Conservation (phyloP, 2,888 invertebrate genomes). For the Dinocampus coccinellae region DNA sequence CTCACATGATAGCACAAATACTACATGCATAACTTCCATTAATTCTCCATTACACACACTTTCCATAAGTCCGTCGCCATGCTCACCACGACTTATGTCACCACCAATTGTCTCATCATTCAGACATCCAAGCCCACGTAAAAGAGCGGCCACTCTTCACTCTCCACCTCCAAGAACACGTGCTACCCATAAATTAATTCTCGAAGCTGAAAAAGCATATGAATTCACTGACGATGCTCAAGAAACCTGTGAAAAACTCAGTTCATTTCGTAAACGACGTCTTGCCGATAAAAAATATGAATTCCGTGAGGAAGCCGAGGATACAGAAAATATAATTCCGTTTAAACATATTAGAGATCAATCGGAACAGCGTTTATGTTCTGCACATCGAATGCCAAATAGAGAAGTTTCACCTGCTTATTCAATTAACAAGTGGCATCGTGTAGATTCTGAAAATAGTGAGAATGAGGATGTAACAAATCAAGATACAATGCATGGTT, state of each 20-base stretch:
- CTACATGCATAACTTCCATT: constrained; percentile 55
- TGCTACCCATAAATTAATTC: constrained; percentile 62
- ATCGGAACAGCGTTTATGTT: constrained; percentile 58
- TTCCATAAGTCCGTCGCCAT: constrained; percentile 62
- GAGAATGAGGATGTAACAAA: constrained; percentile 64
- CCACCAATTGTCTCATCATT: constrained; percentile 57
- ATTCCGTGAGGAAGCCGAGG: constrained; percentile 82
- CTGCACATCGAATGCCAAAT: constrained; percentile 55
- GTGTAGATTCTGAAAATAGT: constrained; percentile 63
- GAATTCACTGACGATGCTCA: constrained; percentile 88
- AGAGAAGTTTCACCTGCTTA: constrained; percentile 61
- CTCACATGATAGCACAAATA: constrained; percentile 54
- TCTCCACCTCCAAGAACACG: constrained; percentile 62
- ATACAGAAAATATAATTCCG: constrained; percentile 76
- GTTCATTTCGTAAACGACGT: constrained; percentile 85
- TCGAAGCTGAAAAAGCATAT: constrained; percentile 80
- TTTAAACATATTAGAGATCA: constrained; percentile 67
- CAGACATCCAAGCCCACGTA: constrained; percentile 60
- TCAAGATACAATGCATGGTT: constrained; percentile 62
- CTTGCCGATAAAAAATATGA: constrained; percentile 93
- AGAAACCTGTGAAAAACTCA: constrained; percentile 86
- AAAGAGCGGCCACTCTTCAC: constrained; percentile 56
- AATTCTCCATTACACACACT: constrained; percentile 62
- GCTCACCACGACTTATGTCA: constrained; percentile 65
- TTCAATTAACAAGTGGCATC: constrained; percentile 59